These are phyloP conservation scores for Xiphydria camelus DNA, from an alignment of 2,888 invertebrate genomes.

Conservation along the genomic window DNA sequence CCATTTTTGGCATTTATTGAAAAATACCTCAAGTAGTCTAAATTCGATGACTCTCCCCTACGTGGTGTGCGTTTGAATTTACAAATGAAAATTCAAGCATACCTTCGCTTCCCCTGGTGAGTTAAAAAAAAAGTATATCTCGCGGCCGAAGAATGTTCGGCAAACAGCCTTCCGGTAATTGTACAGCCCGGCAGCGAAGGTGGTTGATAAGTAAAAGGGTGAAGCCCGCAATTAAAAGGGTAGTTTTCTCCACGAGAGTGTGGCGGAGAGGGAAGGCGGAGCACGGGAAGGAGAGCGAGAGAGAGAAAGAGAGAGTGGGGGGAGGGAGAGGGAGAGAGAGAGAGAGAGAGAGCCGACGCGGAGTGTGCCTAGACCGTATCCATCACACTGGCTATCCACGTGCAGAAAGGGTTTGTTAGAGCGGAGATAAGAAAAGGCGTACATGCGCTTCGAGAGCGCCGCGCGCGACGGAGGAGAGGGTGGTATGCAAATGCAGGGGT, in stretches of 20 bases:
- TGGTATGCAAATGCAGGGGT: constrained; percentile 31
- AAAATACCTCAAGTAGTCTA: no score
- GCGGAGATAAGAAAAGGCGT: constrained; percentile 17
- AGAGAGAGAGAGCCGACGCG: background rate
- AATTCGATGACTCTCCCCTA: no score
- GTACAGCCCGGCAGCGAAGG: no score
- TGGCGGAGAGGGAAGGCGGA: background rate
- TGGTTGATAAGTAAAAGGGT: no score
- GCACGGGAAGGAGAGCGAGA: constrained; percentile 2
- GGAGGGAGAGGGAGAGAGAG: background rate
- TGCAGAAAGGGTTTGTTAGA: constrained; percentile 27
- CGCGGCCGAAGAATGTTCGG: no score
- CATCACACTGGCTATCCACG: constrained; percentile 29
- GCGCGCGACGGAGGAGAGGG: background rate
- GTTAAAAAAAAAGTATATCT: no score
- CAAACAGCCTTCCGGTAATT: no score
- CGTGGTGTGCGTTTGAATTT: no score
- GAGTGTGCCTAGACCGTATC: constrained; percentile 25
- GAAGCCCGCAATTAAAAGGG: constrained; percentile 25
- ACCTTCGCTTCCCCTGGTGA: no score
- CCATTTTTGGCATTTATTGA: no score
- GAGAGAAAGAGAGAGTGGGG: constrained; percentile 5
- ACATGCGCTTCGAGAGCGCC: constrained; percentile 8
- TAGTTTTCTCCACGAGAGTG: constrained; percentile 15
- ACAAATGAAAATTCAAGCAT: no score